Conservation (phyloP, 2,113 vertebrate genomes). For the Dipodomys stephensi region DNA sequence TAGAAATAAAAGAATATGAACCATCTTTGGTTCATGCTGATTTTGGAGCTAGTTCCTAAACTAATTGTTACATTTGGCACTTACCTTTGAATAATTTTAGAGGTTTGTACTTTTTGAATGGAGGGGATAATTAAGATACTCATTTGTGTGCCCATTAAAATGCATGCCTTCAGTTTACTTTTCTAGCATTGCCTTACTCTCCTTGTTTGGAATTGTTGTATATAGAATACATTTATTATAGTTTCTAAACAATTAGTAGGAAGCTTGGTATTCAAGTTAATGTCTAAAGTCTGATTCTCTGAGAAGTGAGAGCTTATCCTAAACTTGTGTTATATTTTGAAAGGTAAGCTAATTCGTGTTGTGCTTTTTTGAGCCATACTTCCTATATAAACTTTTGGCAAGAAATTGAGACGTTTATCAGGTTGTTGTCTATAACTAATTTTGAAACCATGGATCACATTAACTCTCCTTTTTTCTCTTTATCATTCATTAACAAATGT, state of each 20-base stretch:
- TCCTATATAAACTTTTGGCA: conserved; percentile 38
- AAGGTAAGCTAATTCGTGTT: not conserved
- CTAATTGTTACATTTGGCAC: conserved; percentile 19
- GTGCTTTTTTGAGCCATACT: not conserved
- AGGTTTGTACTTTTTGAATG: conserved; percentile 26
- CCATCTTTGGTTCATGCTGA: not conserved
- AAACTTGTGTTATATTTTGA: conserved; percentile 43
- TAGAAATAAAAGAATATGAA: conserved; percentile 34
- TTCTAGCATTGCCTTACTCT: not conserved
- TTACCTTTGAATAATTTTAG: conserved; percentile 58
- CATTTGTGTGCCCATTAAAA: conserved; percentile 42
- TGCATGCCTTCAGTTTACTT: conserved; percentile 55
- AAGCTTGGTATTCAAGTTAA: conserved; percentile 56
- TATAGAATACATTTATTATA: conserved; percentile 39
- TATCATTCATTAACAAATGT: not conserved
- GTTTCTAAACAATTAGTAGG: conserved; percentile 50
- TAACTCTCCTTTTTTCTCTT: conserved; percentile 54
- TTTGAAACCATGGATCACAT: conserved; percentile 36
- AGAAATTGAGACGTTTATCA: conserved; percentile 52
- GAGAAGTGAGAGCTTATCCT: conserved; percentile 1
- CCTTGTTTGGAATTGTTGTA: conserved; percentile 46
- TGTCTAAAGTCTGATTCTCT: conserved; percentile 43
- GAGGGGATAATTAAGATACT: conserved; percentile 25
- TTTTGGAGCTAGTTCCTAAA: conserved; percentile 58
- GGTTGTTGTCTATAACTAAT: conserved; percentile 31